Base-by-base conservation (phyloP, 2,888 invertebrate genomes). In the Shargacucullia verbasci region DNA sequence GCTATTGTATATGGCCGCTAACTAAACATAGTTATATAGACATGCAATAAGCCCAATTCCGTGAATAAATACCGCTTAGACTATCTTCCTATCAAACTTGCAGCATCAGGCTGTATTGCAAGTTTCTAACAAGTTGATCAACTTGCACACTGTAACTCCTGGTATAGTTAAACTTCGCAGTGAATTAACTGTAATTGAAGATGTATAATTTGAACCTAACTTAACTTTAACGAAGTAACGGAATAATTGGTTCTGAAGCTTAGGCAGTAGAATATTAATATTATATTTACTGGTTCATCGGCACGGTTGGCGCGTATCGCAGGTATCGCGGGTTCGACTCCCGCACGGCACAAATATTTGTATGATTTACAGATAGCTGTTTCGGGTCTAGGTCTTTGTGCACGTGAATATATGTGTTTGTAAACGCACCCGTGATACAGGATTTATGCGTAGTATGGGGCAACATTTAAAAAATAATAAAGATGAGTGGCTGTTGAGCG, bases 181-280 rank as follows among this genome's bases (percentile, higher is more conserved):
- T 15, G n/a, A 59, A 34, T 35, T 68, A 53, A 44, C 54, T 8
- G 5, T 31, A 47, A 47, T 54, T 37, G 37, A 37, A 25, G 35
- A 11, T 44, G 31, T 12, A 47, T 63, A 53, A 54, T 68, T 61
- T 27, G 35, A 48, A n/a, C n/a, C 43, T n/a, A 39, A 52, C 41
- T 53, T 20, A 20, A 43, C 39, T 53, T 60, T 53, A 68, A 64
- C 43, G 25, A 68, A 31, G 14, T 33, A 60, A 39, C 38, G 13
- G 12, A 10, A 13, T 13, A 27, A 47, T 33, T 47, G 38, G 34
- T 29, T 43, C 14, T 34, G 8, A n/a, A 40, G 13, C n/a, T 46
- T 0, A 8, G n/a, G 41, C 39, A 33, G 39, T 61, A 5, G 7
- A n/a, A 38, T 20, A 33, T 20, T 20, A 20, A 20, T 20, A 3